These are phyloP conservation scores for Yponomeuta evonymella DNA, from an alignment of 2,888 invertebrate genomes.

Conservation along the genomic window DNA sequence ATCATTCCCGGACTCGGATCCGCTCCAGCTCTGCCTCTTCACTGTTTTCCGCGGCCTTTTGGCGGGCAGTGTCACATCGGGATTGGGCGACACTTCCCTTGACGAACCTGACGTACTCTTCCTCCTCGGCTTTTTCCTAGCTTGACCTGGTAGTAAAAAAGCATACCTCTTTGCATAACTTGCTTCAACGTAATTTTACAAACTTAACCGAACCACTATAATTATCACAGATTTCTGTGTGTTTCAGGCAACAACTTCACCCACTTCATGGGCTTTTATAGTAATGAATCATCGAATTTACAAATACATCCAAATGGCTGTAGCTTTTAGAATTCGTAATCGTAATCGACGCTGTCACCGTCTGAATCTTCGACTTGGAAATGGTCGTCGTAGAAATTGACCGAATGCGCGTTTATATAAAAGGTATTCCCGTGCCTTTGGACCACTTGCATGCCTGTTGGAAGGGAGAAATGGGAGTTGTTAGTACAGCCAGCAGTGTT, in stretches of 20 bases:
- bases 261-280: not conserved
- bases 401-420: slow-evolving; percentile 59
- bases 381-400: slow-evolving; percentile 60
- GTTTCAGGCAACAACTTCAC: not conserved
- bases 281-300: not conserved
- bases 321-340: slow-evolving; percentile 55
- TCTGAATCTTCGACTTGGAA: slow-evolving; percentile 56
- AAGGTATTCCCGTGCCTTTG: slow-evolving; percentile 51
- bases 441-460: slow-evolving; percentile 52
- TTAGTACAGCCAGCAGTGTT: slow-evolving; percentile 1
- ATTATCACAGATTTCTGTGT: slow-evolving; percentile 5
- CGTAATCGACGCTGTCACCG: slow-evolving; percentile 62
- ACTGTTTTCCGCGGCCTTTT: slow-evolving; percentile 45
- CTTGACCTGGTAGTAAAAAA: not conserved
- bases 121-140: slow-evolving; percentile 22
- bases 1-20: slow-evolving; percentile 47
- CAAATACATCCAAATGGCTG: not conserved
- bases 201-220: slow-evolving; percentile 2
- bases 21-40: slow-evolving; percentile 31
- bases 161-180: not conserved
- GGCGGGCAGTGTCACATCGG: slow-evolving; percentile 29
- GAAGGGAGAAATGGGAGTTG: slow-evolving; percentile 18
- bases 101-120: slow-evolving; percentile 17
- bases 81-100: slow-evolving; percentile 3
- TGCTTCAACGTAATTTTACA: not conserved